A percentile compares a stretch with the other conserved stretches of the same genome.
These are phyloP conservation scores for Dicyrtoma fusca DNA, from an alignment of 2,888 invertebrate species.

Conservation along the genomic window DNA sequence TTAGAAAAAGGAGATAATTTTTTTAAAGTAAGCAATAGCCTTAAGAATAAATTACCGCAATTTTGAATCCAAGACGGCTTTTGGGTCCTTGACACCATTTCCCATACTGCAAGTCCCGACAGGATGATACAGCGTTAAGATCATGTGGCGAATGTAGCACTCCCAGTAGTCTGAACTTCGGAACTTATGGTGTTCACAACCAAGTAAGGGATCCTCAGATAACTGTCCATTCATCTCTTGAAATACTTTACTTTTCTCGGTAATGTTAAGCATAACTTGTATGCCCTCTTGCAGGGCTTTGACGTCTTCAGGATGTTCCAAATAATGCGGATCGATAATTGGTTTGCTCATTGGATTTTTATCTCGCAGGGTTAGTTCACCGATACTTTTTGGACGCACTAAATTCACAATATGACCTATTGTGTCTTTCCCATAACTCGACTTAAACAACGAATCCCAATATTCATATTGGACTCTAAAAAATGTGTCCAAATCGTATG, in stretches of 20 bases:
- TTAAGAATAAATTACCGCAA: not conserved
- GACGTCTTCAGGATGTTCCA: conserved; percentile 48
- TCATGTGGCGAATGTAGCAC: not conserved
- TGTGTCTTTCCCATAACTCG: conserved; percentile 75
- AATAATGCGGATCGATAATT: conserved; percentile 51
- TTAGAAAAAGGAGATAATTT: no score
- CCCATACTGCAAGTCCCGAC: conserved; percentile 2
- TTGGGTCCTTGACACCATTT: not conserved
- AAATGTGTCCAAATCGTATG: conserved; percentile 23
- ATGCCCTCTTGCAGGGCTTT: conserved; percentile 44
- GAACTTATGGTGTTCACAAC: not conserved
- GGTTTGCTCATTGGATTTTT: conserved; percentile 43
- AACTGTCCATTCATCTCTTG: not conserved
- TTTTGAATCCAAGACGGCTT: not conserved
- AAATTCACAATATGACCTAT: conserved; percentile 69
- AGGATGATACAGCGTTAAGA: not conserved
- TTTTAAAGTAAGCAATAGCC: not conserved
- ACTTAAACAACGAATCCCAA: conserved; percentile 67
- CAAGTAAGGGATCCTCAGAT: not conserved
- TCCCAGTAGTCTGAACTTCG: not conserved
- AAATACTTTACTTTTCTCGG: no score
- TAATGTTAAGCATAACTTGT: no score
- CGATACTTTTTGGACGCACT: conserved; percentile 45
- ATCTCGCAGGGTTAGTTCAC: conserved; percentile 45
- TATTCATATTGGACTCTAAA: conserved; percentile 15